These are phyloP conservation scores for Lophius americanus DNA, from an alignment of 2,797 vertebrate species.

Conservation along the genomic window DNA sequence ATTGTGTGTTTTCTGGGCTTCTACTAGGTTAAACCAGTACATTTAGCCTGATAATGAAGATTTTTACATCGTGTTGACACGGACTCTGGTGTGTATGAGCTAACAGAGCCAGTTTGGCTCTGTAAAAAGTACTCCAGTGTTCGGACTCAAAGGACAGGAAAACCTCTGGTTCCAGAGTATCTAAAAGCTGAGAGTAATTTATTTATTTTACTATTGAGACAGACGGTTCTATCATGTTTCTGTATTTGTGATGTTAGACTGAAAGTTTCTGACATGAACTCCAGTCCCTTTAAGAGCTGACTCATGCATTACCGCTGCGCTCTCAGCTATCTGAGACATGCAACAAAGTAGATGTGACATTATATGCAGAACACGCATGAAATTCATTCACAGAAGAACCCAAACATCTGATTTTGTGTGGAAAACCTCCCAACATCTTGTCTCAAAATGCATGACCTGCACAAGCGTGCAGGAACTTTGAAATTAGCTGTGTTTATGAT, in stretches of 20 bases:
- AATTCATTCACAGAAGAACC: constrained; percentile 9
- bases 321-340: not conserved
- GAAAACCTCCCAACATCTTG: not conserved
- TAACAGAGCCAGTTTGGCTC: not conserved
- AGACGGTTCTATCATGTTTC: not conserved
- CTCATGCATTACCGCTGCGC: not conserved
- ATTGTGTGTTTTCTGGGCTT: not conserved
- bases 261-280: too few relatives aligned
- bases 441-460: not conserved
- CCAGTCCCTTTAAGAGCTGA: not conserved
- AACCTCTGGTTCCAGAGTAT: not conserved
- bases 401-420: not conserved
- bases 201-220: not conserved
- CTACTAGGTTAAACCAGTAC: not conserved
- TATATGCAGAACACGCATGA: not conserved
- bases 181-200: not conserved
- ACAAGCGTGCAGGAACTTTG: not conserved
- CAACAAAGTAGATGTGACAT: not conserved
- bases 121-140: not conserved
- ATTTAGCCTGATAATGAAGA: too few relatives aligned
- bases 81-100: not conserved
- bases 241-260: too few relatives aligned
- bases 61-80: not conserved
- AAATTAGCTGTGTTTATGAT: constrained; percentile 2
- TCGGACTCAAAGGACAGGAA: not conserved